Evolutionary conservation across 2,888 invertebrate species (phyloP), one percentile per base, ranked within the genome.

Genomic region (Ypsolopha sequella): DNA sequence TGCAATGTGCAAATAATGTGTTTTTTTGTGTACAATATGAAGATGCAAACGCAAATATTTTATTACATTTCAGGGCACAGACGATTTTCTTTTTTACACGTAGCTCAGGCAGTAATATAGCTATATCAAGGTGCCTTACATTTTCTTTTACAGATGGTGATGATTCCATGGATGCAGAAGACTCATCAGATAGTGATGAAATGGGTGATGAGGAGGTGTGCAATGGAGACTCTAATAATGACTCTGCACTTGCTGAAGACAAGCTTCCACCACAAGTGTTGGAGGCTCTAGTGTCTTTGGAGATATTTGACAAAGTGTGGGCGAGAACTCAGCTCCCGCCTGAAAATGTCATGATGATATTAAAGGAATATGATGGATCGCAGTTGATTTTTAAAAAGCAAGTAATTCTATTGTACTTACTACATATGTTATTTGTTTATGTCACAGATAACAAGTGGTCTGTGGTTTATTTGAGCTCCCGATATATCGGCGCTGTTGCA

Each of bases 301-400:
- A 89, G 50, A 70, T 93, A 55, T 86, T 92, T 57, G 79, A 88
- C 13, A 91, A 90, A 77, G 88, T 91, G 41, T 86, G 88, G 77
- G 73, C 79, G 6, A 87, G 88, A 58, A 87, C 88, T 41, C 71
- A 78, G 50, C 55, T 81, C 35, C 86, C 90, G 7, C 85, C 90
- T 1, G 88, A 88, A 54, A 89, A 88, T 73, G 88, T 89, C 0
- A 60, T 76, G 57, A 70, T 88, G 60, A 87, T 87, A 63, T 72
- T 91, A 34, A 80, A 81, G 50, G 86, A 88, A 59, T 86, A 81
- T 68, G 80, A 80, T 53, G 86, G 82, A 48, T 82, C 88, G 53
- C 70, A 71, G 54, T 57, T 71, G 50, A 64, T 91, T 51, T 64
- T 78, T 52, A 88, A 87, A 64, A 89, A 88, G 89, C 89, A 72